Evolutionary conservation across 2,797 vertebrate species (phyloP), one percentile per base, ranked within the genome.

Genomic region (Urocyon cinereoargenteus): DNA sequence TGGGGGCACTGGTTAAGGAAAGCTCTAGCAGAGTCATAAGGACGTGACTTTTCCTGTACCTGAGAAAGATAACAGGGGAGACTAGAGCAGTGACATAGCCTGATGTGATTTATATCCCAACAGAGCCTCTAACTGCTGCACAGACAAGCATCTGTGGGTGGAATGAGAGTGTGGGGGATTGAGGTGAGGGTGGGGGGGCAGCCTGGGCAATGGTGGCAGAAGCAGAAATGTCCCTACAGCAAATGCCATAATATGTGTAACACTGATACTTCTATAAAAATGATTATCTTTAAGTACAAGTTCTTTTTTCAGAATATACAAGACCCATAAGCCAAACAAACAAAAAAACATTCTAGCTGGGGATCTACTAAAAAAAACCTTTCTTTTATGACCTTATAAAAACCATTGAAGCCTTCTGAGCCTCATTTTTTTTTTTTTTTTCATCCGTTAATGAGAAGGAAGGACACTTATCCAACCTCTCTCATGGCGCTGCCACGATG

Each of bases 351-450:
- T 14, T 77, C 49, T 51, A 66, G 28, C n/a, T 59, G 36, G 62
- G 40, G 62, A 73, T 61, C 45, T 66, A 59, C 55, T 72, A 70
- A 83, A 68, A 68, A 45, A 87, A 73, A 49, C 31, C 72, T 86
- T 83, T 75, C n/a, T 91, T 81, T 51, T 2, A 66, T 13, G 16
- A 72, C 77, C 89, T 96, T n/a, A 59, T 93, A 73, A 66, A 79
- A 28, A 3, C 2, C 6, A 10, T 31, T 77, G 88, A 62, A 45
- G 72, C 13, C 53, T 87, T 88, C 1, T 45, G 24, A 36, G 7
- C 15, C 16, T 75, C 31, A 0, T 1, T 8, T 24, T 45, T 26
- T 86, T 57, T 26, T 1, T 8, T 24, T 45, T 26, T 86, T 57
- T 26, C 59, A 77, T 0, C 34, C 70, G 57, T 87, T 59, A 70